A percentile compares a stretch with the other conserved stretches of the same genome.
Evolutionary conservation across 1,140 invertebrate genomes (phyloP).

Genomic region (Wasmannia auropunctata): DNA sequence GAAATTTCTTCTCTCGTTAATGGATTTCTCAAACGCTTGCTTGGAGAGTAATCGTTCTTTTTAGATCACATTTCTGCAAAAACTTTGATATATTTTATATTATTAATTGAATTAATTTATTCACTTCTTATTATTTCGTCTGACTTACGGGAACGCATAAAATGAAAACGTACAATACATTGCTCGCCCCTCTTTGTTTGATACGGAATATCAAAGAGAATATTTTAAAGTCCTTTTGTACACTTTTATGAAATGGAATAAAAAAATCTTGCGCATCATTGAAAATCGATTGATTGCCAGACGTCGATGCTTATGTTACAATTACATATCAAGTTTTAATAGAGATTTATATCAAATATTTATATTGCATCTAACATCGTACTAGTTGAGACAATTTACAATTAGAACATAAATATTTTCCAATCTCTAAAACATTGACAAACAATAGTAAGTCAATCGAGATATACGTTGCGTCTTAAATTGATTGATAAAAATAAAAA

Average conservation of each 20-base stretch:
- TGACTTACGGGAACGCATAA: background rate
- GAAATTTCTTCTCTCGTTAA: background rate
- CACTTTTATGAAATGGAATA: background rate
- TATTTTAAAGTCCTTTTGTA: background rate
- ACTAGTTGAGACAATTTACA: background rate
- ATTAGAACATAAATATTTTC: background rate
- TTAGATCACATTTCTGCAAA: background rate
- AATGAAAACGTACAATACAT: background rate
- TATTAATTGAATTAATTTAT: no score
- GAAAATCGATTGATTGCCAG: background rate
- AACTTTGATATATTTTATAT: conserved; percentile 5
- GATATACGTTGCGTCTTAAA: background rate
- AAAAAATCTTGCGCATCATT: background rate
- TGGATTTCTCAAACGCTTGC: background rate
- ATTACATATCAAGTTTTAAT: background rate
- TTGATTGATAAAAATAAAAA: background rate
- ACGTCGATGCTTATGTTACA: background rate
- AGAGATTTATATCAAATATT: background rate
- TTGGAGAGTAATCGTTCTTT: background rate
- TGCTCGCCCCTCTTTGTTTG: background rate
- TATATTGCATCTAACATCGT: background rate
- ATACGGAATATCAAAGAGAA: background rate
- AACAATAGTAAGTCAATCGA: background rate
- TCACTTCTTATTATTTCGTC: background rate
- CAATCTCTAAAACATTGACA: background rate